Evolutionary conservation across 1,140 invertebrate species (phyloP).

Genomic region (Dinoponera quadriceps): DNA sequence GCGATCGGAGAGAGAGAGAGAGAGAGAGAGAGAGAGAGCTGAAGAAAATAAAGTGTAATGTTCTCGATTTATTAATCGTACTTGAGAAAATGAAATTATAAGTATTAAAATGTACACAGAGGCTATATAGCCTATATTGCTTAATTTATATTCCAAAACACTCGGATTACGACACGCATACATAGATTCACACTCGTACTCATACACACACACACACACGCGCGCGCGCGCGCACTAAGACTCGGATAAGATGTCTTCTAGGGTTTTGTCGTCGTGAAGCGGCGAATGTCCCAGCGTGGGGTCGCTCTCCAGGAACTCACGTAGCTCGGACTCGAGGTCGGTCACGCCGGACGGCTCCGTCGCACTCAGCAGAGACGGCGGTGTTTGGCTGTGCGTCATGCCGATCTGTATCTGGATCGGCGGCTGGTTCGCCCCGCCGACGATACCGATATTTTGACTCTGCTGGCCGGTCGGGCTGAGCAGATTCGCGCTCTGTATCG

Average conservation of each 20-base stretch:
- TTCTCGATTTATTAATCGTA: conserved; percentile 49
- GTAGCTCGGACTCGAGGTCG: conserved; percentile 90
- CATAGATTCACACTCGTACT: too few species aligned
- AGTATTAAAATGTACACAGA: conserved; percentile 71
- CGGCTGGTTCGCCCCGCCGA: conserved; percentile 66
- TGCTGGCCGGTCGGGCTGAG: conserved; percentile 72
- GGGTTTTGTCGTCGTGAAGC: conserved; percentile 88
- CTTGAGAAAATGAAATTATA: conserved; percentile 12
- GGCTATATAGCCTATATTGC: conserved; percentile 26
- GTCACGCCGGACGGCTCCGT: conserved; percentile 82
- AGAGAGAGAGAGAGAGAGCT: neutral
- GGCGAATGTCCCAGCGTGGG: conserved; percentile 87
- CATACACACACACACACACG: too few species aligned
- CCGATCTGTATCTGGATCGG: conserved; percentile 82
- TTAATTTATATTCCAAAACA: conserved; percentile 22
- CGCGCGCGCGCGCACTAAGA: conserved; percentile 79
- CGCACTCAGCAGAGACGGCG: conserved; percentile 72
- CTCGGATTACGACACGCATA: too few species aligned
- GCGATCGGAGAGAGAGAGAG: too few species aligned
- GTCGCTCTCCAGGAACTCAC: conserved; percentile 90
- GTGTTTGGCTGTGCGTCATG: conserved; percentile 77
- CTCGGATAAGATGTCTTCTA: conserved; percentile 88
- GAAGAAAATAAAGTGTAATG: conserved; percentile 14
- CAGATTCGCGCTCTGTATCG: conserved; percentile 75
- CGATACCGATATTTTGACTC: conserved; percentile 74